Evolutionary conservation across 2,888 invertebrate genomes (phyloP), one percentile per base, ranked within the genome.

Genomic region (Leptinotarsa juncta): DNA sequence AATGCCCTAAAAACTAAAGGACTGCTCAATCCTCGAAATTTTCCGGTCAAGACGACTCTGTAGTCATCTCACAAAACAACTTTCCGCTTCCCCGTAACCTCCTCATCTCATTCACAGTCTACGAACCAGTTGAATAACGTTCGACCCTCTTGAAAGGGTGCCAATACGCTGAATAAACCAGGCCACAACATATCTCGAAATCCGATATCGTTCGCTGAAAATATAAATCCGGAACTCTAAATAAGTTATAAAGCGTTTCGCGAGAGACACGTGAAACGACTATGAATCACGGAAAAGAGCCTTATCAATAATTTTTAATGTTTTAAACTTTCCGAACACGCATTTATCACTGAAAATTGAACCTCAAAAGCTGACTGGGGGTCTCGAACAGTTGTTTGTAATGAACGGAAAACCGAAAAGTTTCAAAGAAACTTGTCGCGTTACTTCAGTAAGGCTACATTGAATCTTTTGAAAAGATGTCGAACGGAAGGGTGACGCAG

Each of bases 361-460:
- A 73, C 68, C 55, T 57, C 72, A 75, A 77, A 72, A 72, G 67
- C 72, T 26, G 50, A 62, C 60, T 67, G 51, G 49, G 67, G 67
- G 65, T 73, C 72, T 72, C 71, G 68, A 69, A 76, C 72, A 67
- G 74, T 76, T 74, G 76, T 73, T 77, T 71, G 79, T 73, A 74
- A 77, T 76, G 72, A 76, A 71, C 70, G 62, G 74, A 72, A 67
- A 62, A 76, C 67, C 65, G 66, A 51, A 76, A 79, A 77, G 69
- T 77, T 76, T 70, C 71, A 57, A 65, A 55, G 67, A 73, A 70
- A 78, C 74, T 81, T 77, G 71, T 79, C 77, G 67, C 77, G 74
- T 76, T 77, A 79, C 81, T 81, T 72, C 62, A 77, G 76, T 76
- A 73, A 79, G 78, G 81, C 81, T 79, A 80, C 82, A 82, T 82